phyloP scores from a whole-genome alignment of 2,888 invertebrate species.

The Auanema freiburgensis region DNA sequence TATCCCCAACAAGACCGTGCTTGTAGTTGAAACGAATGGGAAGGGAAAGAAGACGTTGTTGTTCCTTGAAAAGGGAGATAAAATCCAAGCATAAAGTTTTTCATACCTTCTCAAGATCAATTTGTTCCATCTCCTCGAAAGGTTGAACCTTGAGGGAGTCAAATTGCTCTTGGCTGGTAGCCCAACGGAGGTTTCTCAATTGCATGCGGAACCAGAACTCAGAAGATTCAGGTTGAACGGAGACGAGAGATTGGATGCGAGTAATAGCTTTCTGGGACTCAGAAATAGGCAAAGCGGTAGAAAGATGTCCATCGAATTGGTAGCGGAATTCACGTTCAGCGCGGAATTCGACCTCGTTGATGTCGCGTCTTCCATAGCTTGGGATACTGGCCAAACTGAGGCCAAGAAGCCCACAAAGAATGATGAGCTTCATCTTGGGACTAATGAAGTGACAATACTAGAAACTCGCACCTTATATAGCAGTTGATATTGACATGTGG shows the following conservation, averaged over 20 bases:
- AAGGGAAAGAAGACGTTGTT: conserved; percentile 4
- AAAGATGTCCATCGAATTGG: conserved; percentile 44
- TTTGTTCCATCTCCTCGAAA: conserved; percentile 29
- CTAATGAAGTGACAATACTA: too few species aligned
- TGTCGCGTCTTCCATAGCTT: conserved; percentile 2
- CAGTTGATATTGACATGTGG: too few species aligned
- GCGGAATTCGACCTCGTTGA: conserved; percentile 25
- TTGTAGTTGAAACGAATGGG: conserved; percentile 2
- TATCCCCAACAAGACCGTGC: too few species aligned
- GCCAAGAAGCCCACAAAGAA: too few species aligned
- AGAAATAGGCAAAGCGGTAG: conserved; percentile 49
- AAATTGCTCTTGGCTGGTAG: conserved; percentile 35
- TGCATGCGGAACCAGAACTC: conserved; percentile 37
- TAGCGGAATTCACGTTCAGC: conserved; percentile 41
- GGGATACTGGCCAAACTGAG: conserved; percentile 13
- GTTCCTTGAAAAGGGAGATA: conserved; percentile 3
- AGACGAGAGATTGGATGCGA: conserved; percentile 46
- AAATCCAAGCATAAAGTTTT: too few species aligned
- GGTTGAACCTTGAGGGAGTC: conserved; percentile 26
- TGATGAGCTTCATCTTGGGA: too few species aligned
- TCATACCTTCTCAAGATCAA: too few species aligned
- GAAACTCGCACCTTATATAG: too few species aligned
- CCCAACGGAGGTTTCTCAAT: conserved; percentile 34
- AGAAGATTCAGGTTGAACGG: conserved; percentile 38
- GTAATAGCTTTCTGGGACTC: conserved; percentile 45